A percentile compares a stretch with the other conserved stretches of the same genome.
phyloP scores from a whole-genome alignment of 2,113 vertebrate species.

The Gopherus flavomarginatus region DNA sequence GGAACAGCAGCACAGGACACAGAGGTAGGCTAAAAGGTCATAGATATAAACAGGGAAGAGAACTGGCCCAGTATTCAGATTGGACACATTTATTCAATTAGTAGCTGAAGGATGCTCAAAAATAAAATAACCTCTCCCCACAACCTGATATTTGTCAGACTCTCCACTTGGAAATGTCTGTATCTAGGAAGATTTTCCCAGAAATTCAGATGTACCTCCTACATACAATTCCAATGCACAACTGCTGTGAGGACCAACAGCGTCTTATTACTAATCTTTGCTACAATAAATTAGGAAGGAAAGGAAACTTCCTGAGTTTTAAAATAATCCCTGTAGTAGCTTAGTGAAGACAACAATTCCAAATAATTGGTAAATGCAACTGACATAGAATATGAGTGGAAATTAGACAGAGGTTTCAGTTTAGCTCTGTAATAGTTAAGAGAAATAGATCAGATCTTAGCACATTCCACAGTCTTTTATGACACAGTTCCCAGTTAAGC shows the following conservation, averaged over 20 bases:
- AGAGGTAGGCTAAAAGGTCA: background rate
- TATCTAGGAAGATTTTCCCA: background rate
- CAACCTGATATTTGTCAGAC: background rate
- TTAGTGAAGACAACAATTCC: background rate
- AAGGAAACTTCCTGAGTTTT: background rate
- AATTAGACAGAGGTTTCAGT: background rate
- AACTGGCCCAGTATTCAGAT: background rate
- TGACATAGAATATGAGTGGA: background rate
- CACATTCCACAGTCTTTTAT: fast-evolving
- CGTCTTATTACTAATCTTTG: background rate
- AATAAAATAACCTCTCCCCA: background rate
- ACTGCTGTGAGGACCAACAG: background rate
- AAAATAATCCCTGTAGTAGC: background rate
- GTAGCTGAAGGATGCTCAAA: background rate
- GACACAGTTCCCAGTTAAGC: background rate
- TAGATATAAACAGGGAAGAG: background rate
- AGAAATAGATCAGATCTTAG: background rate
- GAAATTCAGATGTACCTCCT: background rate
- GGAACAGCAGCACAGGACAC: background rate
- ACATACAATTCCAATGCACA: background rate
- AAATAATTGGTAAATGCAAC: background rate
- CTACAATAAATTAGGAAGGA: background rate
- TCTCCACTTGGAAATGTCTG: background rate
- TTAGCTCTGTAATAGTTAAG: background rate
- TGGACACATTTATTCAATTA: background rate